These are phyloP conservation scores for Drosophila tristis DNA, from an alignment of 1,140 invertebrate species.

Conservation along the genomic window DNA sequence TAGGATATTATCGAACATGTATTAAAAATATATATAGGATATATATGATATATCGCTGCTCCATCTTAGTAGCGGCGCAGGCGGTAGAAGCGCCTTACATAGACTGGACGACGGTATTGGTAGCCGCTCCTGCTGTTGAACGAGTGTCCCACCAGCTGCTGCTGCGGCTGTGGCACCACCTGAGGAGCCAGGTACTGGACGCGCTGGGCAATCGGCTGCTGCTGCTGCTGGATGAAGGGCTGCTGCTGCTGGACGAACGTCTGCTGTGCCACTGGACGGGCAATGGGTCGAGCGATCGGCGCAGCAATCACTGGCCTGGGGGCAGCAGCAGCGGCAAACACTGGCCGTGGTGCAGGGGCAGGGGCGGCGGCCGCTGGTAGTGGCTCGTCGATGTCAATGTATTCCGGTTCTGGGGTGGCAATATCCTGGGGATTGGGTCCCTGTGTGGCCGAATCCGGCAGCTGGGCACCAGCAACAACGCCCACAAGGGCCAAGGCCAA, in stretches of 20 bases:
- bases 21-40: slow-evolving; percentile 65
- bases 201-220: slow-evolving; percentile 45
- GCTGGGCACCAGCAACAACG: slow-evolving; percentile 61
- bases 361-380: slow-evolving; percentile 42
- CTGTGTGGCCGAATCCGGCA: slow-evolving; percentile 80
- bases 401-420: slow-evolving; percentile 82
- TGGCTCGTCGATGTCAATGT: slow-evolving; percentile 81
- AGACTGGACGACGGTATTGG: slow-evolving; percentile 79
- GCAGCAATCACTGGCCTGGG: slow-evolving; percentile 17
- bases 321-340: slow-evolving; percentile 40
- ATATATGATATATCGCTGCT: slow-evolving; percentile 47
- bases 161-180: slow-evolving; percentile 26
- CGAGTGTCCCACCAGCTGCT: slow-evolving; percentile 66
- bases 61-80: slow-evolving; percentile 76
- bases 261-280: slow-evolving; percentile 39
- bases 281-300: slow-evolving; percentile 42
- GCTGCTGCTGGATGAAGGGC: slow-evolving; percentile 48
- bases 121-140: slow-evolving; percentile 72
- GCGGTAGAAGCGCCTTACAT: slow-evolving; percentile 79
- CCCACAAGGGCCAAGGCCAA: slow-evolving; percentile 70
- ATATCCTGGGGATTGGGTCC: slow-evolving; percentile 83
- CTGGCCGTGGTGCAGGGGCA: slow-evolving; percentile 42
- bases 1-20: slow-evolving; percentile 53
- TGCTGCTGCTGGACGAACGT: slow-evolving; percentile 51
- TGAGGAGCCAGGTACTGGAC: slow-evolving; percentile 54